Percentiles rank a stretch among this genome's conserved stretches.
Evolutionary conservation across 2,888 invertebrate genomes (phyloP).

Genomic region (Heliconius cydno): DNA sequence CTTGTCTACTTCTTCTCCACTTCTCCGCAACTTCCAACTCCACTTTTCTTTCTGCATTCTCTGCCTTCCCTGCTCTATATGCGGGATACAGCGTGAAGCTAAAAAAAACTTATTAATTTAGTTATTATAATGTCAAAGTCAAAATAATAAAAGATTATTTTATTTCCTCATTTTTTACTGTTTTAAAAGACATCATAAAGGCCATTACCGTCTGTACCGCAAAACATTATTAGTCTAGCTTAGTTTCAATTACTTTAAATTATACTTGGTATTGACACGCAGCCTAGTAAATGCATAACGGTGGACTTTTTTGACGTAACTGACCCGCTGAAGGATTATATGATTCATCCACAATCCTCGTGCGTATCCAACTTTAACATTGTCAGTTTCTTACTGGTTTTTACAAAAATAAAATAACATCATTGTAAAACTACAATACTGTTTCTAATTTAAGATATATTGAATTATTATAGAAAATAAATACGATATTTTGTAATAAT

Average conservation of each 20-base stretch:
- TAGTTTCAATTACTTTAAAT: not conserved
- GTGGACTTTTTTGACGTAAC: not conserved
- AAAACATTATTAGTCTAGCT: slow-evolving; percentile 13
- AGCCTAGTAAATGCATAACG: slow-evolving; percentile 8
- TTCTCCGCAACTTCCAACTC: no score
- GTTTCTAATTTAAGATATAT: not conserved
- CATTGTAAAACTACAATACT: not conserved
- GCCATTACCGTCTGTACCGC: not conserved
- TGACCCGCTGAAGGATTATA: not conserved
- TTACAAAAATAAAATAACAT: no score
- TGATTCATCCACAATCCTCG: not conserved
- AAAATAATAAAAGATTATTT: not conserved
- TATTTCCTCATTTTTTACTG: not conserved
- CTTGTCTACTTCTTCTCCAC: no score
- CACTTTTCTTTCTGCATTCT: not conserved
- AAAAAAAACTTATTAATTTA: not conserved
- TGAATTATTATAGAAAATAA: not conserved
- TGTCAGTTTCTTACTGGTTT: not conserved
- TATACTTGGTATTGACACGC: not conserved
- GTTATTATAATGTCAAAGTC: not conserved
- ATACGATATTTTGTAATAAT: not conserved
- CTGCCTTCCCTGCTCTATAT: not conserved
- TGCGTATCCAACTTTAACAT: not conserved
- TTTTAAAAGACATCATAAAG: not conserved
- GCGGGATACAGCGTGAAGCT: no score